A percentile compares a stretch with the other conserved stretches of the same genome.
phyloP scores from a whole-genome alignment of 2,113 vertebrate genomes.

The Danionella cerebrum region DNA sequence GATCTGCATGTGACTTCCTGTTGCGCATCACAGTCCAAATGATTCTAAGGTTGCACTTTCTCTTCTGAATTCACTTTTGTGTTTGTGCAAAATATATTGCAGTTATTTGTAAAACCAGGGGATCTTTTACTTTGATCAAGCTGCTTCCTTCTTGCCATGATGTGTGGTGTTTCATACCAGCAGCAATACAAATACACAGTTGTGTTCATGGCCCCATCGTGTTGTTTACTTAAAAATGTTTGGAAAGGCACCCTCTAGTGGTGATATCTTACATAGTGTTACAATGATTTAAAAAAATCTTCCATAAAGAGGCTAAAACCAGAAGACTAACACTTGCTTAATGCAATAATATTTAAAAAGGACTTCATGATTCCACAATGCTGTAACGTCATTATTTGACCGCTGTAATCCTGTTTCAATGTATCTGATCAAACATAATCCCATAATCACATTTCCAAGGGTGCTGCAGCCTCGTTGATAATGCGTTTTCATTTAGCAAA shows the following conservation, averaged over 20 bases:
- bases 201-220: no score
- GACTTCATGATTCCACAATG: background rate
- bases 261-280: background rate
- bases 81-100: background rate
- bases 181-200: no score
- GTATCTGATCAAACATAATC: conserved; percentile 3
- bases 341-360: background rate
- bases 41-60: background rate
- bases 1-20: conserved; percentile 3
- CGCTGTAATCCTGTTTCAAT: background rate
- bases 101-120: no score
- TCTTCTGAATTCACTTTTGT: background rate
- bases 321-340: background rate
- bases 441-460: conserved; percentile 19
- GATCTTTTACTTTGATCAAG: no score
- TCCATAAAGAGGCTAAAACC: background rate
- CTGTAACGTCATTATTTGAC: background rate
- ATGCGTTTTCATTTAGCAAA: background rate
- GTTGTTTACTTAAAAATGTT: no score
- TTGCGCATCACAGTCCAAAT: background rate
- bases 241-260: no score
- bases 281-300: no score
- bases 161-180: no score
- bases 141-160: no score
- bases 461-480: background rate